A percentile compares a stretch with the other conserved stretches of the same genome.
Conservation (phyloP, 2,113 vertebrate species). For the Xenopus laevis region DNA sequence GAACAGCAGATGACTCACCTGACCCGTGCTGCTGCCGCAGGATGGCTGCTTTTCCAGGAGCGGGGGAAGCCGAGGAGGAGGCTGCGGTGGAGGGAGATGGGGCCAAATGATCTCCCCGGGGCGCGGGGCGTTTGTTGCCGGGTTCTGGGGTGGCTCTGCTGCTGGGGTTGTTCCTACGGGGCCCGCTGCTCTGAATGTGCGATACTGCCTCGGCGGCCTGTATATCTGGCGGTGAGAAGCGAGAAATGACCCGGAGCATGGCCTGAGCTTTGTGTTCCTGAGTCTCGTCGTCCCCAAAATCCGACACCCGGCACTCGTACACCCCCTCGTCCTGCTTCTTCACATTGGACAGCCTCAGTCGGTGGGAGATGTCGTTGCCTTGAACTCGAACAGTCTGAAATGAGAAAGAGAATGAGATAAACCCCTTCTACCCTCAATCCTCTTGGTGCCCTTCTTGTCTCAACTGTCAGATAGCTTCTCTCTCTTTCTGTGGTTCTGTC, state of each 20-base stretch:
- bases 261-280: conserved; percentile 85
- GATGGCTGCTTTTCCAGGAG: conserved; percentile 67
- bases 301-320: conserved; percentile 89
- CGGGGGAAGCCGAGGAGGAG: conserved; percentile 71
- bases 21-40: conserved; percentile 76
- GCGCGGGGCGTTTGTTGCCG: conserved; percentile 58
- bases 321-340: conserved; percentile 83
- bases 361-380: conserved; percentile 90
- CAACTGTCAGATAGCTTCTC: no score
- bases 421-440: no score
- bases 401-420: background rate
- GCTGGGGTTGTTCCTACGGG: conserved; percentile 62
- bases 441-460: no score
- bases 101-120: conserved; percentile 44
- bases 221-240: conserved; percentile 72
- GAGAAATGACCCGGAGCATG: conserved; percentile 70
- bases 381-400: conserved; percentile 88
- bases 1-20: conserved; percentile 64
- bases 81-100: conserved; percentile 50
- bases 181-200: conserved; percentile 82
- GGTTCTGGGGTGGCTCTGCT: conserved; percentile 63
- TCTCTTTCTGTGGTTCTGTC: no score
- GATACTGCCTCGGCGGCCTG: conserved; percentile 88
- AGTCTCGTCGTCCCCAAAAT: conserved; percentile 83
- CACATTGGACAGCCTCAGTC: conserved; percentile 83